Conservation (phyloP, 2,113 vertebrate species). For the Xyrauchen texanus region DNA sequence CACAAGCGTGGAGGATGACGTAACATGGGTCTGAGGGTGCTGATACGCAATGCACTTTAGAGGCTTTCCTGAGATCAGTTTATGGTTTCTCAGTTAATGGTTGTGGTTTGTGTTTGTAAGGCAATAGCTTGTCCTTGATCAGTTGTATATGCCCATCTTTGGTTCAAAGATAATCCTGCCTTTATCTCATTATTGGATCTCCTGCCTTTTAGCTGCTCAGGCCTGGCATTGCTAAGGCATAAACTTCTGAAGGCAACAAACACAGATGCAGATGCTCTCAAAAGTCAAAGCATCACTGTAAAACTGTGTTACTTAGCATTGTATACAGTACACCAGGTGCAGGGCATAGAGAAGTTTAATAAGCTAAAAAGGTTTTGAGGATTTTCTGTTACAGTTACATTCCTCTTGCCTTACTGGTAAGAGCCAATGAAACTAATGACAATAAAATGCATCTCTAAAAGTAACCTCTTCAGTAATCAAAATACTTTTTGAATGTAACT, state of each 20-base stretch:
- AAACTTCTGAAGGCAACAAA: constrained; percentile 15
- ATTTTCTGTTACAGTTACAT: background rate
- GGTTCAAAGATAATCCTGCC: constrained; percentile 42
- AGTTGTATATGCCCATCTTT: constrained; percentile 14
- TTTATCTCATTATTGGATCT: constrained; percentile 62
- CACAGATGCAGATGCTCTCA: background rate
- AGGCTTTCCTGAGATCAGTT: constrained; percentile 26
- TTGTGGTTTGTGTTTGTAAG: background rate
- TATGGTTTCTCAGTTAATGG: background rate
- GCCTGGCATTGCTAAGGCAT: too few relatives aligned
- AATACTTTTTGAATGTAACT: too few relatives aligned
- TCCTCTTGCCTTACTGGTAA: background rate
- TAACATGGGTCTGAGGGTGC: background rate
- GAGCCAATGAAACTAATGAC: too few relatives aligned
- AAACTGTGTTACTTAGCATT: background rate
- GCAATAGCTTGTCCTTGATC: constrained; percentile 30
- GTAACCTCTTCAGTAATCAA: too few relatives aligned
- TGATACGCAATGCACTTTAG: background rate
- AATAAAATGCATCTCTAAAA: too few relatives aligned
- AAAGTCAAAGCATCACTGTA: constrained; percentile 20
- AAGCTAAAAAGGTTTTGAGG: background rate
- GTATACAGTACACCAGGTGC: background rate
- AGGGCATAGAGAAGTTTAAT: background rate
- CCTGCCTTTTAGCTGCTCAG: constrained; percentile 39
- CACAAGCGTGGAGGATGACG: constrained; percentile 8